Base-by-base conservation (phyloP, 2,797 vertebrate species). In the Sciaenops ocellatus region DNA sequence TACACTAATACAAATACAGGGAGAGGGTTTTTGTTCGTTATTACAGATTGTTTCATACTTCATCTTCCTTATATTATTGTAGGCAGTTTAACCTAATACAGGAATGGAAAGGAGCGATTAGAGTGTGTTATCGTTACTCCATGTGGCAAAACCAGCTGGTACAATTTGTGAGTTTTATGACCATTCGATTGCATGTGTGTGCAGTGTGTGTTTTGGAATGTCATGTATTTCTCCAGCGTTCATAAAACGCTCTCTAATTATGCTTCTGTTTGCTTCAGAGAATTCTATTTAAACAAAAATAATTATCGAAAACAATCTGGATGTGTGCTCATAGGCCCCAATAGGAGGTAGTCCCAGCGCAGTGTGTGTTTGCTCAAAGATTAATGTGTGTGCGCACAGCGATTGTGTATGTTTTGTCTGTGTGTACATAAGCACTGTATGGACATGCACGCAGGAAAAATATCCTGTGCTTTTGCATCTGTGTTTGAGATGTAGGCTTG, bases 401-500 rank as follows among this genome's bases (percentile, higher is more conserved):
- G 18, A 55, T 51, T 77, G 64, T 78, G 54, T 65, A 48, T 46
- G 57, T 64, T 76, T 56, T 63, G 51, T 69, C 74, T 69, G 73
- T 83, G 84, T 82, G 71, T 83, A 78, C 87, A 83, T 59, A 80
- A 86, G 86, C 51, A 4, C 20, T 86, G 87, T 69, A 71, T 1
- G 55, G 65, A 81, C 83, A 72, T 74, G 81, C 75, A 80, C 48
- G 3, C 18, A 5, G 75, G 75, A 44, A 41, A 89, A 87, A 83
- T 82, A 79, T 85, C 84, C 83, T 4, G 57, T 42, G 70, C 83
- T 82, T 85, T 76, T 90, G 87, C 90, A 89, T 92, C 87, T 92
- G 93, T 88, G 91, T 93, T 91, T 84, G 80, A 82, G 88, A 85
- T 50, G 47, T 1, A 16, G 88, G 84, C 80, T 94, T 91, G 84